These are phyloP conservation scores for Dryomyza anilis DNA, from an alignment of 2,888 invertebrate species.

Conservation along the genomic window DNA sequence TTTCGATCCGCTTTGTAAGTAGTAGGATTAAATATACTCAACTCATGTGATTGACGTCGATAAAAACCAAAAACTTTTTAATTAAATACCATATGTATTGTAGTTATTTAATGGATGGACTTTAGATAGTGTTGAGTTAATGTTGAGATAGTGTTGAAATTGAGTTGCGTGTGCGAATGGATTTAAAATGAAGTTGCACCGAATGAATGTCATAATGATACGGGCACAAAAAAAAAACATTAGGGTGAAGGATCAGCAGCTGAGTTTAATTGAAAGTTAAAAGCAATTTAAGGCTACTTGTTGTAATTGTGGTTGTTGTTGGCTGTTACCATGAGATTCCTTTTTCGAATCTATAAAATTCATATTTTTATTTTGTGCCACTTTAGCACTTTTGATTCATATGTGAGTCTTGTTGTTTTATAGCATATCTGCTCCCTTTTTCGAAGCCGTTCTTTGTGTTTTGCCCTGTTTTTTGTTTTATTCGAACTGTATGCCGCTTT, in stretches of 20 bases:
- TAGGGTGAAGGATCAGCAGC: background rate
- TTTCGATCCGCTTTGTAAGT: no score
- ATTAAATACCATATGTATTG: slow-evolving; percentile 24
- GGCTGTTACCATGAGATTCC: no score
- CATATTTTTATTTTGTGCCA: no score
- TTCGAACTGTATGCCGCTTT: background rate
- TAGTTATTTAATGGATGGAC: slow-evolving; percentile 25
- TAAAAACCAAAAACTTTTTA: slow-evolving; percentile 7
- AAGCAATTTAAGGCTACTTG: slow-evolving; percentile 12
- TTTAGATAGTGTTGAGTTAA: no score
- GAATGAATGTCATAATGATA: background rate
- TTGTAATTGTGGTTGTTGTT: background rate
- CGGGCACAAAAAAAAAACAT: background rate
- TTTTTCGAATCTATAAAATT: no score
- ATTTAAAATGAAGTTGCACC: slow-evolving; percentile 1
- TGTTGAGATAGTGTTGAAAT: no score
- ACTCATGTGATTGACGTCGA: background rate
- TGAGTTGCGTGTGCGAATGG: slow-evolving; percentile 19
- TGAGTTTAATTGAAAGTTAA: slow-evolving; percentile 9
- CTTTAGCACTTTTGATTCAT: background rate
- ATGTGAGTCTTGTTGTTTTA: background rate
- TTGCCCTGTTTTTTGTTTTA: background rate
- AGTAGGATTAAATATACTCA: background rate
- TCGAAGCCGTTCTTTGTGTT: background rate
- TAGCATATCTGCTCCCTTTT: background rate